phyloP scores from a whole-genome alignment of 2,113 vertebrate genomes.

The Monopterus albus region DNA sequence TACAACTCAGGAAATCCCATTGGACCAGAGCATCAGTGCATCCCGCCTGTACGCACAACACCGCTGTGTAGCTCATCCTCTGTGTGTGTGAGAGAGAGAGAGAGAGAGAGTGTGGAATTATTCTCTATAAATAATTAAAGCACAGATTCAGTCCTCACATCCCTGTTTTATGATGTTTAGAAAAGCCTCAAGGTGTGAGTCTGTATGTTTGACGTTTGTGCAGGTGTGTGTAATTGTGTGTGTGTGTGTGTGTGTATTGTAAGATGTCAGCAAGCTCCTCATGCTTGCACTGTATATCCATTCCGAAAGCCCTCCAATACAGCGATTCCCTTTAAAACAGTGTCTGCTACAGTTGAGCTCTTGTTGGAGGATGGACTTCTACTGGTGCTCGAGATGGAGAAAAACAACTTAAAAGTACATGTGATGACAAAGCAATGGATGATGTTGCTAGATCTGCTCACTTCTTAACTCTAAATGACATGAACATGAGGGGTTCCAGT shows the following conservation, averaged over 20 bases:
- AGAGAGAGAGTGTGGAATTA: slow-evolving; percentile 30
- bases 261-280: slow-evolving; percentile 70
- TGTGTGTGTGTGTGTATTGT: slow-evolving; percentile 28
- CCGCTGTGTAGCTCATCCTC: slow-evolving; percentile 11
- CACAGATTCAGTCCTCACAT: slow-evolving; percentile 59
- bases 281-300: slow-evolving; percentile 51
- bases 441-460: not conserved
- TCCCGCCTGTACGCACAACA: slow-evolving; percentile 39
- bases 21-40: slow-evolving; percentile 59
- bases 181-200: slow-evolving; percentile 49
- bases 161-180: slow-evolving; percentile 28
- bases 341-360: slow-evolving; percentile 45
- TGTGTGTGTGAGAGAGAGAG: not conserved
- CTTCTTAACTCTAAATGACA: slow-evolving; percentile 2
- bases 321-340: slow-evolving; percentile 78
- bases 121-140: slow-evolving; percentile 72
- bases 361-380: slow-evolving; percentile 20
- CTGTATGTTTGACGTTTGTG: slow-evolving; percentile 1
- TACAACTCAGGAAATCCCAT: slow-evolving; percentile 81
- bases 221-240: slow-evolving; percentile 11
- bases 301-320: slow-evolving; percentile 60
- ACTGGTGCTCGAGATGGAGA: slow-evolving; percentile 27
- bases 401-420: not conserved
- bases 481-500: slow-evolving; percentile 1
- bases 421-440: not conserved